These are phyloP conservation scores for Lepisosteus oculatus DNA, from an alignment of 2,113 vertebrate species.

Conservation along the genomic window DNA sequence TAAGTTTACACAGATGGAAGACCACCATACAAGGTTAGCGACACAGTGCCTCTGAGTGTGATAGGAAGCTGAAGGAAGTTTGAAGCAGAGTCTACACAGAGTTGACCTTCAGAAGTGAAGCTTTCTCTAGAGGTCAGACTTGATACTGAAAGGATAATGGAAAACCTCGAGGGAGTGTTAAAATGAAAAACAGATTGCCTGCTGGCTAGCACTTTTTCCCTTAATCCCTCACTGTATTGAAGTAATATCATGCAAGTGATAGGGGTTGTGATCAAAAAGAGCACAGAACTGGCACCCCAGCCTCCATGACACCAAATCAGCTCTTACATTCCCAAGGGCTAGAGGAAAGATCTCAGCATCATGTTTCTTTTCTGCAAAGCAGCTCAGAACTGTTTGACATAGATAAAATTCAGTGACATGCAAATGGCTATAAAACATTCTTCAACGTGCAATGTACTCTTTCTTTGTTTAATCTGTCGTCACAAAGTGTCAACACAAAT, in stretches of 20 bases:
- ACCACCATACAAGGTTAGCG: conserved; percentile 53
- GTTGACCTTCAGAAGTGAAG: conserved; percentile 79
- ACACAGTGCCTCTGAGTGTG: conserved; percentile 54
- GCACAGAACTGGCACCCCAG: conserved; percentile 34
- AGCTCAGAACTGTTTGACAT: too few species aligned
- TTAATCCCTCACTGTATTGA: conserved; percentile 66
- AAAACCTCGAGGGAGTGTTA: conserved; percentile 80
- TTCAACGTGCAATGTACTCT: too few species aligned
- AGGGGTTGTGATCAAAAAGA: conserved; percentile 58
- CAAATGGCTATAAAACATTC: too few species aligned
- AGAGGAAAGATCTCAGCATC: too few species aligned
- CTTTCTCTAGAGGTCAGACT: conserved; percentile 70
- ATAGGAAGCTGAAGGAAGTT: conserved; percentile 65
- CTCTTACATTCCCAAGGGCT: too few species aligned
- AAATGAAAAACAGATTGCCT: conserved; percentile 72
- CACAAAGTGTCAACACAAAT: too few species aligned
- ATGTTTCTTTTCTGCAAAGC: too few species aligned
- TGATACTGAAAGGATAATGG: conserved; percentile 80
- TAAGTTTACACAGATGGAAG: conserved; percentile 58
- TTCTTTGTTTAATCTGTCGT: too few species aligned
- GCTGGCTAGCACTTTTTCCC: conserved; percentile 60
- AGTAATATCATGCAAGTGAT: conserved; percentile 70
- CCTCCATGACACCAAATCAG: conserved; percentile 39
- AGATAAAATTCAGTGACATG: too few species aligned
- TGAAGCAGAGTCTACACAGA: conserved; percentile 69